Conservation (phyloP, 2,797 vertebrate genomes). For the Lepidocolaptes lacrymiger region DNA sequence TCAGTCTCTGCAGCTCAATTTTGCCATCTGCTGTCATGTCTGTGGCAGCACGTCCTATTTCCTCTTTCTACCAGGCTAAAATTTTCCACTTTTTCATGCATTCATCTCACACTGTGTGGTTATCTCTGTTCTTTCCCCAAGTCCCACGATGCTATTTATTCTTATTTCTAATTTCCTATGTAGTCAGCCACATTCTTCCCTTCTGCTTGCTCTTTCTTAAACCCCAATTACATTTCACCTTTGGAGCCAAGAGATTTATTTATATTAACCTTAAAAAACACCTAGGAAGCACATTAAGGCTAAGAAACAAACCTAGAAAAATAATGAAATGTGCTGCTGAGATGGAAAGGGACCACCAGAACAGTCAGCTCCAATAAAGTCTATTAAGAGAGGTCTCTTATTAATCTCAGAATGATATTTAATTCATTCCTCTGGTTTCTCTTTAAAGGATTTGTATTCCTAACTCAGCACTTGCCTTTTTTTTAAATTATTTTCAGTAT, state of each 20-base stretch:
- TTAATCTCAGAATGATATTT: slow-evolving; percentile 48
- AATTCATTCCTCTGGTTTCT: slow-evolving; percentile 25
- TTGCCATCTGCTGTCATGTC: slow-evolving; percentile 58
- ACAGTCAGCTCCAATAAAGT: slow-evolving; percentile 5
- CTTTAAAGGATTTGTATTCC: slow-evolving; percentile 32
- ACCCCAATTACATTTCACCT: slow-evolving; percentile 30
- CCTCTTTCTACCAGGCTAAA: background rate
- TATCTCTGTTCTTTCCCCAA: slow-evolving; percentile 27
- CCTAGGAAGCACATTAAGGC: slow-evolving; percentile 22
- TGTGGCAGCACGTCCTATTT: background rate
- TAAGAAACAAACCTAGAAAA: slow-evolving; percentile 23
- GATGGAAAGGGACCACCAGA: slow-evolving; percentile 19
- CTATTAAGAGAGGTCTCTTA: slow-evolving; percentile 40
- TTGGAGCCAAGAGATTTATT: slow-evolving; percentile 44
- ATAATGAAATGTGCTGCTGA: slow-evolving; percentile 22
- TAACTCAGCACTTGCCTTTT: background rate
- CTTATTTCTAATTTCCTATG: slow-evolving; percentile 50
- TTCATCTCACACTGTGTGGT: slow-evolving; percentile 18
- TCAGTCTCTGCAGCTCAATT: slow-evolving; percentile 16
- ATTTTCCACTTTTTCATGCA: slow-evolving; percentile 27
- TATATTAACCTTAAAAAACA: slow-evolving; percentile 36
- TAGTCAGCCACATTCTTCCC: slow-evolving; percentile 1
- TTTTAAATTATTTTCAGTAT: background rate
- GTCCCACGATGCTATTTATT: slow-evolving; percentile 49
- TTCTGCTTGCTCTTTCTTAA: slow-evolving; percentile 42